Evolutionary conservation across 2,888 invertebrate species (phyloP), one percentile per base, ranked within the genome.

Genomic region (Iselma pallidipennis): DNA sequence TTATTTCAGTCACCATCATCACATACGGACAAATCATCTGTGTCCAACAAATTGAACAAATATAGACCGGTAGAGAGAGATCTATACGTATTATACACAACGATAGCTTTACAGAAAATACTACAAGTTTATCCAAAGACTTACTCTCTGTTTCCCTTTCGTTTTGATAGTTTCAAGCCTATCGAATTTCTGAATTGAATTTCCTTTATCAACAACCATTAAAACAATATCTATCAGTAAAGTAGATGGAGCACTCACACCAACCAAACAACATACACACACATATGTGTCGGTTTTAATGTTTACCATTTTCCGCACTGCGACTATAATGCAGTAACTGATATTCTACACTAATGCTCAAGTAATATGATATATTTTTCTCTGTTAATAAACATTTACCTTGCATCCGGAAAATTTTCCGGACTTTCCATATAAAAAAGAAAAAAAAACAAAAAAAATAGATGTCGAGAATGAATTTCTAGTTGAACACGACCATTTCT

Each of bases 191-290:
- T 28, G 48, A 55, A 63, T 59, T 63, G 63, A 59, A 50, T 63
- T 59, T 63, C 59, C 56, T 59, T 62, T 58, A 58, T 55, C 51
- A 48, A 37, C 45, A 25, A 28, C 63, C 59, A 59, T 63, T 59
- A 59, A 29, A 45, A 63, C 52, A 53, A 45, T 45, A 45, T 45
- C 45, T 45, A 45, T 45, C 45, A 23, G 16, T 37, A 16, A 37
- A 48, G 53, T 57, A 52, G 57, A 49, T 53, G 54, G 49, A 57
- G 45, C 33, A 21, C 28, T 29, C 29, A 52, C 16, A 31, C 9
- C 14, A 26, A 28, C 16, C 29, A 52, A 52, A 21, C 10, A 51
- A 23, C 23, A 21, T 4, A 55, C 45, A 58, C 31, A 50, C 25
- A 6, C 28, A 33, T 21, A 51, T 31, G 12, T 51, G 50, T 42